Conservation (phyloP, 2,113 vertebrate genomes). For the Copsychus sechellarum region DNA sequence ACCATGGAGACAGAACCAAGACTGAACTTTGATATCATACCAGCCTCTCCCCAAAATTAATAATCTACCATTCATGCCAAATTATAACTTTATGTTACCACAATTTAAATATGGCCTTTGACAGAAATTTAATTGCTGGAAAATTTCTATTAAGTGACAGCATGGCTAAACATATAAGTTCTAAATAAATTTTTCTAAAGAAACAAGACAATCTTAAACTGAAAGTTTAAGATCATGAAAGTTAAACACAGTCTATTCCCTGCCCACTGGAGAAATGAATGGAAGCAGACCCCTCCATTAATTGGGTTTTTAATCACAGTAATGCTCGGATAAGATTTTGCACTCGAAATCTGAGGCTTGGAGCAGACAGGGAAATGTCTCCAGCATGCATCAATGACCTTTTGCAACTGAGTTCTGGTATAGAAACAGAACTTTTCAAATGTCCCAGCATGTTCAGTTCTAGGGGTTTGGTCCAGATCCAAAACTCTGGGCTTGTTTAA, state of each 20-base stretch:
- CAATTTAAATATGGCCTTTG: neutral
- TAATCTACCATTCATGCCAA: neutral
- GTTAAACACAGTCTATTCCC: neutral
- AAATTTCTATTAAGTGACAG: neutral
- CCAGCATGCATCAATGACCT: neutral
- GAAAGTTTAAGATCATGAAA: neutral
- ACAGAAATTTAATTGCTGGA: neutral
- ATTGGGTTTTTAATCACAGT: neutral
- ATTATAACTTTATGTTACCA: neutral
- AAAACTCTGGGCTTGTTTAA: neutral
- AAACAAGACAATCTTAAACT: neutral
- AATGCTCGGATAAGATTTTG: neutral
- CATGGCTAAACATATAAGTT: neutral
- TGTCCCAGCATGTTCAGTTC: neutral
- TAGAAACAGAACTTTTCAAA: neutral
- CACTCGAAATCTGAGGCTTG: neutral
- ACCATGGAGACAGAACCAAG: neutral
- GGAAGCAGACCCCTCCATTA: neutral
- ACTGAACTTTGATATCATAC: neutral
- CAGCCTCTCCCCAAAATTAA: neutral
- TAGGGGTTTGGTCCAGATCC: conserved; percentile 23
- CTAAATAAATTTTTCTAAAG: neutral
- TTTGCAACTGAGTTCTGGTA: neutral
- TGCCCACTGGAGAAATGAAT: neutral
- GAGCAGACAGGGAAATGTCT: neutral